phyloP scores from a whole-genome alignment of 2,797 vertebrate genomes.

The Urosaurus nigricauda region DNA sequence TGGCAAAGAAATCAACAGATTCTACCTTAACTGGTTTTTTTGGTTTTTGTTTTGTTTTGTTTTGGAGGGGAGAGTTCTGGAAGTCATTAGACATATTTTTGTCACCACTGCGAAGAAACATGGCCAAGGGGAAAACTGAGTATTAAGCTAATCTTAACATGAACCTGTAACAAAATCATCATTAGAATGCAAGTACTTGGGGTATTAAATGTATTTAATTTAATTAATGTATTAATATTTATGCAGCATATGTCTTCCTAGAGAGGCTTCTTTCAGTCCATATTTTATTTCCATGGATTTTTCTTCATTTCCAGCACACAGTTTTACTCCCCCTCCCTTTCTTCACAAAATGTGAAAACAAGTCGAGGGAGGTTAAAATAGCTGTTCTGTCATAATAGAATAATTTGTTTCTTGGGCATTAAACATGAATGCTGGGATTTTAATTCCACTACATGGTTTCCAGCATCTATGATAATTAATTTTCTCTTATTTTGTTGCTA shows the following conservation, averaged over 20 bases:
- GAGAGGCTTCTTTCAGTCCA: slow-evolving; percentile 29
- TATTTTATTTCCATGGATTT: slow-evolving; percentile 42
- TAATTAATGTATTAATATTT: slow-evolving; percentile 31
- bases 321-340: slow-evolving; percentile 27
- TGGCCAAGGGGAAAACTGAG: background rate
- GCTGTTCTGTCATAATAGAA: slow-evolving; percentile 81
- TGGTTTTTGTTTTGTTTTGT: background rate
- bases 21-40: background rate
- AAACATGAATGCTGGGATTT: slow-evolving; percentile 84
- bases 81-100: slow-evolving; percentile 7
- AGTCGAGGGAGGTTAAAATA: slow-evolving; percentile 68
- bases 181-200: slow-evolving; percentile 3
- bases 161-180: slow-evolving; percentile 24
- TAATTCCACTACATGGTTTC: slow-evolving; percentile 89
- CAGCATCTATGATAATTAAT: slow-evolving; percentile 87
- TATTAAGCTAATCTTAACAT: slow-evolving; percentile 12
- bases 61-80: background rate
- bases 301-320: slow-evolving; percentile 58
- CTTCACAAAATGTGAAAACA: slow-evolving; percentile 55
- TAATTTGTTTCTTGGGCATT: slow-evolving; percentile 86
- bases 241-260: background rate
- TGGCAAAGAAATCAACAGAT: background rate
- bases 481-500: slow-evolving; percentile 85
- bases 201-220: slow-evolving; percentile 29
- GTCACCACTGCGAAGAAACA: background rate